Conservation (phyloP, 1,140 invertebrate species). For the Venustaconcha ellipsiformis region DNA sequence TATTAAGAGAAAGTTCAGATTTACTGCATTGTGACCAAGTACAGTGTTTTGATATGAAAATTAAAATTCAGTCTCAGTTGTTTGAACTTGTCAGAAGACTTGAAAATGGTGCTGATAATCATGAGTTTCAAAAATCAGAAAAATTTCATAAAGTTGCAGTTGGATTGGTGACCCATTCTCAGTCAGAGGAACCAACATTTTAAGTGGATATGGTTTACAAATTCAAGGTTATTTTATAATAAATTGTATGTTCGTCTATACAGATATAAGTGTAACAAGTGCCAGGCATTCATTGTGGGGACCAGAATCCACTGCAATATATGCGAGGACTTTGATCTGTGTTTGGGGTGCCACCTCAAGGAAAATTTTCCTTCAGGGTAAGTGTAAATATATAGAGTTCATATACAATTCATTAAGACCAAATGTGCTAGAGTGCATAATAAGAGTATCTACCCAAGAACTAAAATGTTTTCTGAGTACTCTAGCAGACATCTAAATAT, state of each 20-base stretch:
- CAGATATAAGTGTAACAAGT: conserved; percentile 67
- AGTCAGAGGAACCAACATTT: neutral
- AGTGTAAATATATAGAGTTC: neutral
- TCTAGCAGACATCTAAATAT: too few relatives aligned
- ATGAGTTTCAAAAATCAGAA: neutral
- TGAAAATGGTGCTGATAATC: neutral
- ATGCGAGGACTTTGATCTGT: conserved; percentile 68
- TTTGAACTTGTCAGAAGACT: neutral
- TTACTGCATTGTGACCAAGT: too few relatives aligned
- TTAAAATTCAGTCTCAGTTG: neutral
- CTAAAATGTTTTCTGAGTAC: too few relatives aligned
- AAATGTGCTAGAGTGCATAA: too few relatives aligned
- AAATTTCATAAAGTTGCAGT: neutral
- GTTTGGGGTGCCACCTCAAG: conserved; percentile 64
- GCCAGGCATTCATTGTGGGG: conserved; percentile 65
- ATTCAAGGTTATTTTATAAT: neutral
- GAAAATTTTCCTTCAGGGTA: conserved; percentile 56
- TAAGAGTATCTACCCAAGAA: too few relatives aligned
- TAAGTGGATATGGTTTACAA: neutral
- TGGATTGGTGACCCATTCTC: neutral
- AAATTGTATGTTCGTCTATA: conserved; percentile 13
- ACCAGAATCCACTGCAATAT: conserved; percentile 64
- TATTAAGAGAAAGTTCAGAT: too few relatives aligned
- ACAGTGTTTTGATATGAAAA: too few relatives aligned
- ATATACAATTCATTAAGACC: too few relatives aligned